Base-by-base conservation (phyloP, 1,140 invertebrate genomes). In the Eciton burchellii region DNA sequence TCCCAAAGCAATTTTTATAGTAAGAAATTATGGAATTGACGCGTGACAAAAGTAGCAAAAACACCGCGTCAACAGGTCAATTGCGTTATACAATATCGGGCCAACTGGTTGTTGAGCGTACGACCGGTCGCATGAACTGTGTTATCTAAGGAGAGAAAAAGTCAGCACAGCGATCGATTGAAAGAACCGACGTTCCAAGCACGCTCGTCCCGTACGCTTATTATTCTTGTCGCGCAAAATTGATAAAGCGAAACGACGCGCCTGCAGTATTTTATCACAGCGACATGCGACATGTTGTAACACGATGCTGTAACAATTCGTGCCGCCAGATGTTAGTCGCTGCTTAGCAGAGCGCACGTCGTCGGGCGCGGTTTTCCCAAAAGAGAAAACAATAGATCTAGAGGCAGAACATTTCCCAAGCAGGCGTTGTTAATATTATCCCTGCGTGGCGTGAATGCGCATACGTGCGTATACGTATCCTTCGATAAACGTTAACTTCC, bases 211-310 rank as follows among this genome's bases (percentile, higher is more conserved):
- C 4, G n/a, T 59, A 72, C 14, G 24, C 57, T 72, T 59, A 24
- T 57, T 57, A 72, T 72, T 72, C 52, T 6, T 59, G 9, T 43
- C 70, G 16, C 52, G 14, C 9, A 72, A 72, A 72, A 72, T 59
- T 43, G 41, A 72, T 59, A 43, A 16, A 43, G 14, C 21, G 4
- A 54, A 72, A 57, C 49, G 16, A 29, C 35, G 35, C 52, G 5
- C 52, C 29, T 57, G 41, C 11, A 60, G 41, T 3, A 73, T 26
- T 72, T 73, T 73, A 72, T 72, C 57, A 45, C 5, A 29, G 12
- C 68, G 26, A 6, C 8, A 29, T 29, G 29, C 54, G 11, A 60
- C 24, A 43, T 60, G 71, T 73, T 29, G 41, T 19, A 60, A 73
- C 71, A 3, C n/a, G 43, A 60, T 73, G 35, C 29, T 59, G 21